Evolutionary conservation across 2,797 vertebrate species (phyloP).

Genomic region (Phalanger gymnotis): DNA sequence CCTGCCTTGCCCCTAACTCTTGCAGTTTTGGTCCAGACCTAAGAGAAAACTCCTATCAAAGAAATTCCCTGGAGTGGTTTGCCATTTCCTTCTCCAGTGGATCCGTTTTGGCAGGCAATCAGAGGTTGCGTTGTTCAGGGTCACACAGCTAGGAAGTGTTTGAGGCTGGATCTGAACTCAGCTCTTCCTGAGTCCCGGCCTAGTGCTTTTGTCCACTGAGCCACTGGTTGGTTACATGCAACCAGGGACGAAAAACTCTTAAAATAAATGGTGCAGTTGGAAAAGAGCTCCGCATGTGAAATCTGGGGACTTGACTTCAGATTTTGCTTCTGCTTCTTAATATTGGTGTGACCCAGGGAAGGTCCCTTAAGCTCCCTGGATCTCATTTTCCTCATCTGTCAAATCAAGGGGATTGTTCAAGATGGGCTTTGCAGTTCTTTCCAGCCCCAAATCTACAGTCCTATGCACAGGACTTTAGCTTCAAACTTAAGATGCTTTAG

Average conservation of each 20-base stretch:
- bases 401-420: background rate
- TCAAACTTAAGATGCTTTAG: background rate
- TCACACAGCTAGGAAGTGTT: background rate
- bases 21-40: background rate
- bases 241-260: background rate
- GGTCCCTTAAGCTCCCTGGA: background rate
- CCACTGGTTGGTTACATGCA: background rate
- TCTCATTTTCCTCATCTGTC: constrained; percentile 1
- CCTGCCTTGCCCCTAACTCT: background rate
- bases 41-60: background rate
- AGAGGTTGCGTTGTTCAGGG: background rate
- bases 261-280: background rate
- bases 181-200: too few species aligned
- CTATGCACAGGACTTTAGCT: too few species aligned
- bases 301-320: background rate
- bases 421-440: constrained; percentile 11
- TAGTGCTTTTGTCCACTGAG: background rate
- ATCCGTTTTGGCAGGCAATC: background rate
- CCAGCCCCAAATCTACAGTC: background rate
- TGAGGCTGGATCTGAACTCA: background rate
- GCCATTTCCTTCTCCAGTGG: background rate
- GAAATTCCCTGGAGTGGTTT: background rate
- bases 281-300: background rate
- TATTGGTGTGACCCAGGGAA: background rate
- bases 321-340: background rate